Conservation (phyloP, 2,113 vertebrate species). For the Hipposideros armiger region DNA sequence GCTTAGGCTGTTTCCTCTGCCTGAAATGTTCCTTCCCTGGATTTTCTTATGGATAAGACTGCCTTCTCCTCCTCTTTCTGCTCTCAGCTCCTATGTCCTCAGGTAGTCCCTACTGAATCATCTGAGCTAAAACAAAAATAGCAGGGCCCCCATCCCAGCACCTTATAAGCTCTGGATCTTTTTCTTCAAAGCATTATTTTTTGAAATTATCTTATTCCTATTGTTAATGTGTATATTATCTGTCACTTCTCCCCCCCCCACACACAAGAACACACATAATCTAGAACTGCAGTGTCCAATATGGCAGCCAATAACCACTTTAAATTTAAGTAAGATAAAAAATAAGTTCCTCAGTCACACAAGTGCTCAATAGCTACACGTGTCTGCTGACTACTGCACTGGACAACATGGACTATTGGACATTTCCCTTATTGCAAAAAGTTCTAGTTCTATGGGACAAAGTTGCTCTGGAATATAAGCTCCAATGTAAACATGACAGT, state of each 20-base stretch:
- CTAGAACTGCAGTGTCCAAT: background rate
- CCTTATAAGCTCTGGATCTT: background rate
- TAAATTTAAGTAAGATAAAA: constrained; percentile 37
- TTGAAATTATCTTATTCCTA: background rate
- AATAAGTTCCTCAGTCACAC: background rate
- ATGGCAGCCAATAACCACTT: background rate
- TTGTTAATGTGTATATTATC: background rate
- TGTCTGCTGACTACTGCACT: background rate
- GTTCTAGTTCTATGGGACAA: background rate
- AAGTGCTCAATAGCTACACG: background rate
- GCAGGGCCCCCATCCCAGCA: background rate
- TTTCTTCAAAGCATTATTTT: background rate
- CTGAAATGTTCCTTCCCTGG: background rate
- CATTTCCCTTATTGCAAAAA: background rate
- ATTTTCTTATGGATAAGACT: background rate
- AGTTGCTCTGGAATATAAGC: background rate
- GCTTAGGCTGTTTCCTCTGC: background rate
- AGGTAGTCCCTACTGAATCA: background rate
- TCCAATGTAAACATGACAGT: background rate
- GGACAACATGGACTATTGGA: background rate
- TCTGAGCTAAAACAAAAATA: background rate
- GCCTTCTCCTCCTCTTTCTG: background rate
- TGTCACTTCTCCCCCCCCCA: background rate
- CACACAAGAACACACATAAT: background rate
- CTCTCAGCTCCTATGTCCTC: background rate